phyloP scores from a whole-genome alignment of 2,113 vertebrate genomes.

The Echinops telfairi region DNA sequence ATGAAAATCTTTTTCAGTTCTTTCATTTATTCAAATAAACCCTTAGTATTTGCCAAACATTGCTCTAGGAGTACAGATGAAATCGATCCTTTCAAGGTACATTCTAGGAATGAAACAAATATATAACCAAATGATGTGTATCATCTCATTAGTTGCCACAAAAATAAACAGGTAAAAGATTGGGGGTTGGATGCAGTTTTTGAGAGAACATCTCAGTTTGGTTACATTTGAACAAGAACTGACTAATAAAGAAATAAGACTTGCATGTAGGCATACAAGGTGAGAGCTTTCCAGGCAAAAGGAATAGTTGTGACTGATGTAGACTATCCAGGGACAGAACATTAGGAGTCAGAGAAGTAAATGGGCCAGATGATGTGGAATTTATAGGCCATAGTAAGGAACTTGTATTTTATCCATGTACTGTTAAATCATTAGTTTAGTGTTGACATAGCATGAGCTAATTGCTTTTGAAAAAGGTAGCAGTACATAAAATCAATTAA shows the following conservation, averaged over 20 bases:
- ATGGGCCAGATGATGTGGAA: background rate
- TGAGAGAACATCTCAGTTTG: background rate
- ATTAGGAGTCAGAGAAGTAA: background rate
- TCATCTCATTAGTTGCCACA: background rate
- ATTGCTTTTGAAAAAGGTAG: background rate
- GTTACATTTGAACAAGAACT: background rate
- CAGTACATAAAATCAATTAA: background rate
- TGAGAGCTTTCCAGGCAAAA: background rate
- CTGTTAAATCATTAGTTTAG: background rate
- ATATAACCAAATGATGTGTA: background rate
- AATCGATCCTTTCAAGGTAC: background rate
- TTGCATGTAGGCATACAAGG: background rate
- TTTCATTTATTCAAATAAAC: constrained; percentile 18
- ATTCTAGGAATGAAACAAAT: background rate
- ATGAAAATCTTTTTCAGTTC: constrained; percentile 34
- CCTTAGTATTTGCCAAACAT: background rate
- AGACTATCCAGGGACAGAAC: background rate
- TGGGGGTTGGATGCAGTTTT: background rate
- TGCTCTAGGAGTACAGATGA: background rate
- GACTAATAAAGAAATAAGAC: background rate
- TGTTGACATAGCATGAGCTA: constrained; percentile 40
- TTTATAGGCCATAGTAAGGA: background rate
- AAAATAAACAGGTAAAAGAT: constrained; percentile 2
- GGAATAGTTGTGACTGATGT: background rate
- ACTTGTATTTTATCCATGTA: constrained; percentile 34